Percentiles rank a stretch among this genome's conserved stretches.
Conservation (phyloP, 1,140 invertebrate species). For the Polyergus mexicanus region DNA sequence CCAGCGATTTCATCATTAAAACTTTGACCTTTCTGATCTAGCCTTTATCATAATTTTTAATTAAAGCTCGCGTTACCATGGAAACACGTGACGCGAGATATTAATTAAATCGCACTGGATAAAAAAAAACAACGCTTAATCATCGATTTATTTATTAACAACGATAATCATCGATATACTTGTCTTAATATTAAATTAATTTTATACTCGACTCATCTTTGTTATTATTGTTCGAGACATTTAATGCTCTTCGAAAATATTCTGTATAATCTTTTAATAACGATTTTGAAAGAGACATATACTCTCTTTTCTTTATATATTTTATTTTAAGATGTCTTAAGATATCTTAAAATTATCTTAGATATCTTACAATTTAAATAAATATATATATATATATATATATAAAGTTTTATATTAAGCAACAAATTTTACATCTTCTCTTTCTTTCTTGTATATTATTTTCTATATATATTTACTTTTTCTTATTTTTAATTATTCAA, state of each 20-base stretch:
- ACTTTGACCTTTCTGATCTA: background rate
- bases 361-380: no score
- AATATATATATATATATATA: background rate
- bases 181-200: background rate
- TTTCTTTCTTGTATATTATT: background rate
- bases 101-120: constrained; percentile 3
- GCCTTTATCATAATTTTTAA: constrained; percentile 19
- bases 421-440: background rate
- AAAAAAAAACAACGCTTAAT: background rate
- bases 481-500: background rate
- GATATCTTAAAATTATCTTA: no score
- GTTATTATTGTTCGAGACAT: background rate
- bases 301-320: background rate
- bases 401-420: background rate
- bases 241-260: background rate
- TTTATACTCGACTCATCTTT: background rate
- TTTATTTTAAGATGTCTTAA: background rate
- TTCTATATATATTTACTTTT: background rate
- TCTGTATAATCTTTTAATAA: background rate
- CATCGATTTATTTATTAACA: background rate
- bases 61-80: background rate
- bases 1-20: constrained; percentile 3
- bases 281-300: background rate
- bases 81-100: background rate
- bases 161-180: no score